phyloP scores from a whole-genome alignment of 2,113 vertebrate species.

The Pomatostomus ruficeps region DNA sequence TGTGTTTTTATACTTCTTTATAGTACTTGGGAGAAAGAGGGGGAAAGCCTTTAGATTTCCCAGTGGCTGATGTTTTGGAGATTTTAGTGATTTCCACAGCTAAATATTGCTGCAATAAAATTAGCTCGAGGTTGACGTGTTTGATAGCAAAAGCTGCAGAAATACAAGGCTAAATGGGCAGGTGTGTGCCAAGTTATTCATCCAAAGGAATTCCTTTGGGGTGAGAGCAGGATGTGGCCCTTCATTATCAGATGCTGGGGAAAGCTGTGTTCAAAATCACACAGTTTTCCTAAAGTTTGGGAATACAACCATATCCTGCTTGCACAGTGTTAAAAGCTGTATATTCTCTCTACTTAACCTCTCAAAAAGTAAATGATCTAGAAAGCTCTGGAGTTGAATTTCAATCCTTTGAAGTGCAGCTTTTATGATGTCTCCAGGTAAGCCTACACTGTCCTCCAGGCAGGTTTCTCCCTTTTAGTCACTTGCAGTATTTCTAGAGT shows the following conservation, averaged over 20 bases:
- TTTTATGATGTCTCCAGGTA: not conserved
- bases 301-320: not conserved
- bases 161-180: fast-evolving
- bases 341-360: not conserved
- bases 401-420: not conserved
- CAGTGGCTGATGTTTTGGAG: not conserved
- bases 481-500: not conserved
- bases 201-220: not conserved
- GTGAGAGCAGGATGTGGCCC: not conserved
- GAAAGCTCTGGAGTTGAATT: not conserved
- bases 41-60: not conserved
- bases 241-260: not conserved
- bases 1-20: not conserved
- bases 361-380: not conserved
- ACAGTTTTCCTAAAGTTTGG: not conserved
- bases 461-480: not conserved
- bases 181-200: not conserved
- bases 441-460: not conserved
- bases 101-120: not conserved
- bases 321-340: not conserved
- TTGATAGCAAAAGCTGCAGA: not conserved
- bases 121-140: not conserved
- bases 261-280: not conserved
- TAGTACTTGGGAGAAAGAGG: not conserved
- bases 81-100: fast-evolving